phyloP scores from a whole-genome alignment of 2,113 vertebrate genomes.

The Vidua chalybeata region DNA sequence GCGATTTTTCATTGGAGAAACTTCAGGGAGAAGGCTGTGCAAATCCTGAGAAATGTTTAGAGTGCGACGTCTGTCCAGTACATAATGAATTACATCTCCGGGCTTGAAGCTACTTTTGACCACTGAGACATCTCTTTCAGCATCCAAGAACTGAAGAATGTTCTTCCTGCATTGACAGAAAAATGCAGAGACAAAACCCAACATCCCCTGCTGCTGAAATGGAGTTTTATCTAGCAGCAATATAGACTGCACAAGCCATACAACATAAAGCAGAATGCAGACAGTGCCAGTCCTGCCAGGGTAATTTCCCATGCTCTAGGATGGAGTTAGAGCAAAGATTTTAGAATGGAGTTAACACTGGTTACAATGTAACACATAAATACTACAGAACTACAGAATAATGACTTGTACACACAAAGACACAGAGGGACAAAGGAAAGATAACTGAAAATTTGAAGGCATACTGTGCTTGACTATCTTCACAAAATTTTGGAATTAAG shows the following conservation, averaged over 20 bases:
- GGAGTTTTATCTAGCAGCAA: not conserved
- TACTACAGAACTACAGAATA: not conserved
- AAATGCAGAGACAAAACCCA: not conserved
- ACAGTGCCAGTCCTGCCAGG: not conserved
- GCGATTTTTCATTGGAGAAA: slow-evolving; percentile 88
- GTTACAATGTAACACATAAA: not conserved
- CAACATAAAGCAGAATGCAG: not conserved
- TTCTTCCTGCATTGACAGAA: slow-evolving; percentile 78
- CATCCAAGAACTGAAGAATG: slow-evolving; percentile 87
- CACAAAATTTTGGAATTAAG: not conserved
- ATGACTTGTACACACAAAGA: not conserved
- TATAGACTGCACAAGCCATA: not conserved
- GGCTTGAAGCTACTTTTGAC: slow-evolving; percentile 89
- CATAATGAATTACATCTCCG: slow-evolving; percentile 87
- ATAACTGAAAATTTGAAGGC: not conserved
- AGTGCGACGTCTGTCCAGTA: slow-evolving; percentile 84
- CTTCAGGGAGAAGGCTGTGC: slow-evolving; percentile 86
- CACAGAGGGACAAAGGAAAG: not conserved
- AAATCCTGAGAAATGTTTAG: slow-evolving; percentile 84
- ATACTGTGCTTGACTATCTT: not conserved
- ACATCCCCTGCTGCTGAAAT: not conserved
- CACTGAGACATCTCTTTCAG: slow-evolving; percentile 86
- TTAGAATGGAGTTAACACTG: not conserved
- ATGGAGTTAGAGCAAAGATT: not conserved
- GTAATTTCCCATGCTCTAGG: not conserved